phyloP scores from a whole-genome alignment of 2,113 vertebrate genomes.

The Anser cygnoides region DNA sequence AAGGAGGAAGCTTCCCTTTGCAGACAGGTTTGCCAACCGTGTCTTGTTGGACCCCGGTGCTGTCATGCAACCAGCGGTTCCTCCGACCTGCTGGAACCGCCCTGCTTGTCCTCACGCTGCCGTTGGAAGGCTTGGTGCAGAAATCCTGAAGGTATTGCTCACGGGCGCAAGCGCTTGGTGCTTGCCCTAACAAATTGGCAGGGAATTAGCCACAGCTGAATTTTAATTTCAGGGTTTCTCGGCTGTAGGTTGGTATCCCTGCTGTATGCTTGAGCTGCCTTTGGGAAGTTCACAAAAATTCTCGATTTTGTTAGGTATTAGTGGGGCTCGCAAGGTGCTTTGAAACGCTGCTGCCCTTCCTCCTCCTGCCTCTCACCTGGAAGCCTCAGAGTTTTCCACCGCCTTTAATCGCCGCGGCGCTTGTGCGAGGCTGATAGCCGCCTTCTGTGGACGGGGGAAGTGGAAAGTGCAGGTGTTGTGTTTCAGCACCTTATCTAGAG shows the following conservation, averaged over 20 bases:
- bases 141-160: background rate
- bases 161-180: background rate
- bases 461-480: slow-evolving; percentile 5
- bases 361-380: background rate
- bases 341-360: background rate
- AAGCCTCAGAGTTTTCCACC: background rate
- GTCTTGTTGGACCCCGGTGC: background rate
- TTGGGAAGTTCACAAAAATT: background rate
- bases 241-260: background rate
- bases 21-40: background rate
- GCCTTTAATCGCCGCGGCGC: background rate
- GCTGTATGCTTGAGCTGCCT: background rate
- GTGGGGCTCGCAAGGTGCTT: background rate
- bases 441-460: background rate
- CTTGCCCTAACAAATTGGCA: background rate
- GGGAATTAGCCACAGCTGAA: background rate
- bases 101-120: background rate
- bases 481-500: slow-evolving; percentile 32
- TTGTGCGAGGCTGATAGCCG: background rate
- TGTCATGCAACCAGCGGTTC: background rate
- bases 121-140: background rate
- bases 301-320: background rate
- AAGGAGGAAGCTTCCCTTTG: background rate
- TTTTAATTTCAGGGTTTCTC: background rate
- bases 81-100: background rate